Evolutionary conservation across 1,140 invertebrate genomes (phyloP).

Genomic region (Zaprionus africanus): DNA sequence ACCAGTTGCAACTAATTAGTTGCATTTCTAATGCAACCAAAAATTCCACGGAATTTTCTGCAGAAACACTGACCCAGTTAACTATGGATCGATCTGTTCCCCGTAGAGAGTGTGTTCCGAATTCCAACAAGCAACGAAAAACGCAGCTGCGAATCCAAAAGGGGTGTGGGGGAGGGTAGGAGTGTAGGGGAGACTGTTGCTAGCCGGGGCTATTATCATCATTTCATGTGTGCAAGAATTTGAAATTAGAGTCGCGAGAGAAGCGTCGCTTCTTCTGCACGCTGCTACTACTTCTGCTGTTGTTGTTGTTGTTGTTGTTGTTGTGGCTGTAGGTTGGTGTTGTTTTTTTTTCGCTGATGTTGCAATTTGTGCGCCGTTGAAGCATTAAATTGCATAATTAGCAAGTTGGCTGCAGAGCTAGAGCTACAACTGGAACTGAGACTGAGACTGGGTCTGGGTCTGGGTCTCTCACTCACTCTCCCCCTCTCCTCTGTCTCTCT

Average conservation of each 20-base stretch:
- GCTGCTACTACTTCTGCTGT: neutral
- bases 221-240: conserved; percentile 45
- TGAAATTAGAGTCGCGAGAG: conserved; percentile 35
- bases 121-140: conserved; percentile 19
- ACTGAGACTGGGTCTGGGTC: conserved; percentile 31
- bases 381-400: conserved; percentile 73
- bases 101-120: conserved; percentile 19
- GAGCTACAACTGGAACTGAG: conserved; percentile 18
- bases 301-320: conserved; percentile 5
- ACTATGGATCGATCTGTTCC: conserved; percentile 10
- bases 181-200: conserved; percentile 15
- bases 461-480: conserved; percentile 2
- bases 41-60: conserved; percentile 14
- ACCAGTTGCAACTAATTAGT: neutral
- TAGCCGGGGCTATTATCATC: conserved; percentile 27
- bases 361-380: conserved; percentile 52
- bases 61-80: conserved; percentile 38
- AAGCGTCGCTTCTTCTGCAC: conserved; percentile 4
- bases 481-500: too few species aligned
- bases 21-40: neutral
- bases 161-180: neutral
- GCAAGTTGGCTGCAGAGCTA: conserved; percentile 48
- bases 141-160: neutral
- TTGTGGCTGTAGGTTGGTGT: neutral
- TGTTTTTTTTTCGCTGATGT: conserved; percentile 39